Evolutionary conservation across 2,113 vertebrate genomes (phyloP).

Genomic region (Solenodon paradoxus): DNA sequence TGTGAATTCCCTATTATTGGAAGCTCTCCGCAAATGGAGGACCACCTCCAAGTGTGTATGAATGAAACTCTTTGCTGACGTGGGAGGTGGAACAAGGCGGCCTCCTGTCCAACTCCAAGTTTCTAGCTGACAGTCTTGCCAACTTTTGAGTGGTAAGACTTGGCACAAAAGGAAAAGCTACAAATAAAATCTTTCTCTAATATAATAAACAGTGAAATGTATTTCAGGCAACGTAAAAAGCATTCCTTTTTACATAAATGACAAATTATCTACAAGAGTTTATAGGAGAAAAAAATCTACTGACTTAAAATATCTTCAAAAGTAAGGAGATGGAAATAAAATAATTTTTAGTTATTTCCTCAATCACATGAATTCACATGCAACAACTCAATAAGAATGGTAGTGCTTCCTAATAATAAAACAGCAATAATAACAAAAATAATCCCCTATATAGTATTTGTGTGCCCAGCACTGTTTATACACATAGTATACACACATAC

Average conservation of each 20-base stretch:
- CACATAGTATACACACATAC: neutral
- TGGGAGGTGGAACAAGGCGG: neutral
- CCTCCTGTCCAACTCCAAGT: neutral
- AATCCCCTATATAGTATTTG: neutral
- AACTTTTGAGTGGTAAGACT: neutral
- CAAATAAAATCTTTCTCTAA: constrained; percentile 10
- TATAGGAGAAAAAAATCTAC: neutral
- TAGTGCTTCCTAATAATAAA: neutral
- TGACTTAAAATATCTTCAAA: constrained; percentile 30
- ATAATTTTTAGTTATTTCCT: constrained; percentile 4
- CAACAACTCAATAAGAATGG: neutral
- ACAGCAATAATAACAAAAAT: neutral
- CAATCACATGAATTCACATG: neutral
- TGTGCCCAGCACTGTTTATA: neutral
- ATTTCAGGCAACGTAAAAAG: neutral
- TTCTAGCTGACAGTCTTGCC: neutral
- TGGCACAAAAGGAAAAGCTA: neutral
- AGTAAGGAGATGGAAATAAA: neutral
- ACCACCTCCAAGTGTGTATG: neutral
- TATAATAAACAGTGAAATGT: neutral
- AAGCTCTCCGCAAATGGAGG: neutral
- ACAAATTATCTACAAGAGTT: neutral
- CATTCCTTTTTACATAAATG: neutral
- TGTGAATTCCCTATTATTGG: neutral
- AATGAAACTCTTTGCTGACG: neutral